phyloP scores from a whole-genome alignment of 2,888 invertebrate species.

The Spisula solida region DNA sequence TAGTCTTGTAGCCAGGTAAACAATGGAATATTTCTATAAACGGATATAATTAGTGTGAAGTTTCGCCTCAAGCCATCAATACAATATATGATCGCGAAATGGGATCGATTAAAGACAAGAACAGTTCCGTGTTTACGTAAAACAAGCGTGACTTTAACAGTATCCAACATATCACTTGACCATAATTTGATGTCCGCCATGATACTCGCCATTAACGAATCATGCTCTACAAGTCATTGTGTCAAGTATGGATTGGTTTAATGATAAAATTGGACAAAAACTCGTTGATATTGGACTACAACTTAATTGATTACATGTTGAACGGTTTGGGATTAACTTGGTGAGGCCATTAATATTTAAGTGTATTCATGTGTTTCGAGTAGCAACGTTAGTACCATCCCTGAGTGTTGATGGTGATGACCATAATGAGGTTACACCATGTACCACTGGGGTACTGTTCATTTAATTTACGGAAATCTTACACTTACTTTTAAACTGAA shows the following conservation, averaged over 20 bases:
- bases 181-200: background rate
- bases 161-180: background rate
- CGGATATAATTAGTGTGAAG: constrained; percentile 12
- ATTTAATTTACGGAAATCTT: too few relatives aligned
- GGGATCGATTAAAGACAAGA: background rate
- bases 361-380: background rate
- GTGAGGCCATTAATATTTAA: background rate
- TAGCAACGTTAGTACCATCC: background rate
- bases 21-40: background rate
- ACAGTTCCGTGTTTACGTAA: background rate
- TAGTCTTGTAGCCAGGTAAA: background rate
- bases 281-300: background rate
- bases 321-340: background rate
- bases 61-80: constrained; percentile 16
- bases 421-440: background rate
- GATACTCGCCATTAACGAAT: background rate
- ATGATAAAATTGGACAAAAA: background rate
- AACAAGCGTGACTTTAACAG: background rate
- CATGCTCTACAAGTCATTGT: constrained; percentile 2
- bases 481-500: too few relatives aligned
- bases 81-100: background rate
- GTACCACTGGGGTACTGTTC: too few relatives aligned
- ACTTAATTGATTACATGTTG: background rate
- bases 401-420: background rate
- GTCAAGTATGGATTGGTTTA: background rate